Base-by-base conservation (phyloP, 2,113 vertebrate species). In the Triplophysa dalaica region DNA sequence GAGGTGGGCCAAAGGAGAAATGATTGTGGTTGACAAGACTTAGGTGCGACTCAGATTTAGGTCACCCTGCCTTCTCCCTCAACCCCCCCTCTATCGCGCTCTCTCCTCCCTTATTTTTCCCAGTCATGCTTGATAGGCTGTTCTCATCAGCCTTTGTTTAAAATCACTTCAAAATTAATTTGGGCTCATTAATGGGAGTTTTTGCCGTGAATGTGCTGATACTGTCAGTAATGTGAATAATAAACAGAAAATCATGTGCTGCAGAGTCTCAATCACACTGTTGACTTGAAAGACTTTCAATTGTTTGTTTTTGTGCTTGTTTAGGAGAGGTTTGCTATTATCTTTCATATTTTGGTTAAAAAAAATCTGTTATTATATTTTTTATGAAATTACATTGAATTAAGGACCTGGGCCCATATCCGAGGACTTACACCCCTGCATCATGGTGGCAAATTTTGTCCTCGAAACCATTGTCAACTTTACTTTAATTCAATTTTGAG, bases 111-210 rank as follows among this genome's bases (percentile, higher is more conserved):
- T 86, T 14, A 2, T 90, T 85, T 92, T 88, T 92, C 85, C 87
- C 89, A 90, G 92, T 92, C 90, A 93, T 88, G 93, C 91, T 90
- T 94, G 91, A 94, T 94, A 91, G 92, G 92, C 91, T 94, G 90
- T 92, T 92, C 92, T 94, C 92, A 94, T 94, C 93, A 92, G 90
- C 93, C 92, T 94, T 93, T 93, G 93, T 94, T 94, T 93, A 93
- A 94, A 94, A 94, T 94, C 86, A 92, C 94, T 93, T 93, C 90
- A 89, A 89, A 93, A 94, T 95, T 94, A 93, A 95, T 95, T 94
- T 93, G 88, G 29, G 45, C 93, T 95, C 94, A 94, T 94, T 95
- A 94, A 92, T 84, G 76, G 86, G 90, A 93, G 88, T 90, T 90
- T 93, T 94, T 92, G 90, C 91, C 90, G 90, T 90, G 79, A 90